These are phyloP conservation scores for Leuciscus waleckii DNA, from an alignment of 2,797 vertebrate genomes.

Conservation along the genomic window DNA sequence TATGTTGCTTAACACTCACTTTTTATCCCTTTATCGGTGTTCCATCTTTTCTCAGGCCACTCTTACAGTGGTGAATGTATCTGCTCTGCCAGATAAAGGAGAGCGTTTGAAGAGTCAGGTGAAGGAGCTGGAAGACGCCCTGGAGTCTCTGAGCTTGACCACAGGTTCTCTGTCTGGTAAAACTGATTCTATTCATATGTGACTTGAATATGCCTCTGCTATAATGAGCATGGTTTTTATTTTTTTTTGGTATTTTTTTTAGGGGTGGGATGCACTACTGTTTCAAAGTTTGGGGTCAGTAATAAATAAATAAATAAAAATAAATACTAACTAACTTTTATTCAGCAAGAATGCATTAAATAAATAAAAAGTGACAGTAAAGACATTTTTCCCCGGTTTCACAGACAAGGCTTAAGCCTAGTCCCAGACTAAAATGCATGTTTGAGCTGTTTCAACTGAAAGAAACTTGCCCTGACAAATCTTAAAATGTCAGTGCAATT, in stretches of 20 bases:
- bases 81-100: constrained; percentile 91
- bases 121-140: constrained; percentile 83
- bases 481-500: too few species aligned
- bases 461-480: too few species aligned
- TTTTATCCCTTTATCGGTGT: background rate
- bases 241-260: background rate
- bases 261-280: too few species aligned
- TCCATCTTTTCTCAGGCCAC: constrained; percentile 76
- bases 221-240: background rate
- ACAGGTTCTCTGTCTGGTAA: constrained; percentile 69
- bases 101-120: constrained; percentile 87
- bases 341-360: too few species aligned
- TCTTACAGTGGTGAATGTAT: constrained; percentile 84
- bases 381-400: too few species aligned
- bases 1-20: rapidly evolving
- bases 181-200: background rate
- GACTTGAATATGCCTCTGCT: background rate
- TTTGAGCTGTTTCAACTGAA: too few species aligned
- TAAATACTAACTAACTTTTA: too few species aligned
- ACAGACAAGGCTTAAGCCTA: too few species aligned
- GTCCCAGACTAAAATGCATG: too few species aligned
- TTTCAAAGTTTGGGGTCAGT: background rate
- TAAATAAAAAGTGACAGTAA: background rate
- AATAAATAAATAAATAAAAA: background rate
- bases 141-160: constrained; percentile 80